Conservation (phyloP, 2,113 vertebrate genomes). For the Ailurus styani region DNA sequence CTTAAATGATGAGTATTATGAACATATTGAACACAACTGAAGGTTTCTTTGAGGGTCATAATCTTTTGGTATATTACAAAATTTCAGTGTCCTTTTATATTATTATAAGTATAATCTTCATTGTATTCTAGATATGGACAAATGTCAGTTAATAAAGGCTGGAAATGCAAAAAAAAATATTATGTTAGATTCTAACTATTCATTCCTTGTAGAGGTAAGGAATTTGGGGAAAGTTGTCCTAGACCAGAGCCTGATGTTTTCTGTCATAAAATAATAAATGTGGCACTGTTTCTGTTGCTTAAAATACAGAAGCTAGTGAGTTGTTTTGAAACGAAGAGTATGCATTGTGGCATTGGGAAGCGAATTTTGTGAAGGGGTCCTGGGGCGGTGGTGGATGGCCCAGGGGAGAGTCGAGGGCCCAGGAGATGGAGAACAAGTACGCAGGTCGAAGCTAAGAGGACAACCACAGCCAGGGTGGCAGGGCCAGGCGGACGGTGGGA, state of each 20-base stretch:
- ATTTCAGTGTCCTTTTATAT: background rate
- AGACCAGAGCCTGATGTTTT: background rate
- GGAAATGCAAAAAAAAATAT: background rate
- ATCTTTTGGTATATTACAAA: background rate
- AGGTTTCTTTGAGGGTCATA: background rate
- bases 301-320: background rate
- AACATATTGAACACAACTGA: background rate
- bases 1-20: background rate
- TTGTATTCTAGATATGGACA: background rate
- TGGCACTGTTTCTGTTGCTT: background rate
- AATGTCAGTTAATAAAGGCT: background rate
- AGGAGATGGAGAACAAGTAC: background rate
- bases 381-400: background rate
- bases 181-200: background rate
- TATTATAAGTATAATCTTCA: background rate
- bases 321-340: background rate
- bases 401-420: background rate
- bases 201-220: background rate
- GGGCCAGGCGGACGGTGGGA: background rate
- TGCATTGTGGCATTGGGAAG: background rate
- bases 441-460: background rate
- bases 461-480: background rate
- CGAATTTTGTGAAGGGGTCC: background rate
- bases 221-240: background rate
- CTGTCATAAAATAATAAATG: background rate